A percentile compares a stretch with the other conserved stretches of the same genome.
phyloP scores from a whole-genome alignment of 2,797 vertebrate genomes.

The Darevskia nairensis region DNA sequence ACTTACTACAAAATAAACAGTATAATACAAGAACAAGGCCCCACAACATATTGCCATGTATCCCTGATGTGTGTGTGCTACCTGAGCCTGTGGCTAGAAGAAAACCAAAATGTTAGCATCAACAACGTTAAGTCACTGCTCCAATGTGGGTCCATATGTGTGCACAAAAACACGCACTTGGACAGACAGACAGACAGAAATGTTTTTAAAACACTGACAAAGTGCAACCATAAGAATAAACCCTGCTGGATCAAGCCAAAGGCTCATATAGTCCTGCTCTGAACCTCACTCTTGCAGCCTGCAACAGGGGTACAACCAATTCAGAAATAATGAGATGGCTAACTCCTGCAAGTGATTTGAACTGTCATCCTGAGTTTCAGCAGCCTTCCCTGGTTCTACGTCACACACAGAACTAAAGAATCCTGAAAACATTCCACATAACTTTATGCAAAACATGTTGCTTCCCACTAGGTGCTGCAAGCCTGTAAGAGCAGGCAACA shows the following conservation, averaged over 20 bases:
- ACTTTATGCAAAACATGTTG: not conserved
- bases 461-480: not conserved
- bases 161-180: too few species aligned
- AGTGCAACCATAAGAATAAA: too few species aligned
- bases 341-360: not conserved
- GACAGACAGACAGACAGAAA: too few species aligned
- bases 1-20: not conserved
- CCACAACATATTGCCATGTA: not conserved
- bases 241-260: too few species aligned
- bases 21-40: not conserved
- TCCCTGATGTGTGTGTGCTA: not conserved
- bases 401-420: rapidly evolving
- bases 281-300: too few species aligned
- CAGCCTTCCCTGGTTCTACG: not conserved
- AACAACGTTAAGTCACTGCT: too few species aligned
- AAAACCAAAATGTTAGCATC: too few species aligned
- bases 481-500: not conserved
- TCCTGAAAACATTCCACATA: not conserved
- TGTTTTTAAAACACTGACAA: too few species aligned
- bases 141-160: too few species aligned
- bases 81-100: not conserved
- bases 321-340: not conserved
- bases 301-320: not conserved
- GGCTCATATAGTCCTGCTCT: too few species aligned
- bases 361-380: not conserved